Base-by-base conservation (phyloP, 92 coral and sea anemone genomes). In the Umimayanthus kanabou region DNA sequence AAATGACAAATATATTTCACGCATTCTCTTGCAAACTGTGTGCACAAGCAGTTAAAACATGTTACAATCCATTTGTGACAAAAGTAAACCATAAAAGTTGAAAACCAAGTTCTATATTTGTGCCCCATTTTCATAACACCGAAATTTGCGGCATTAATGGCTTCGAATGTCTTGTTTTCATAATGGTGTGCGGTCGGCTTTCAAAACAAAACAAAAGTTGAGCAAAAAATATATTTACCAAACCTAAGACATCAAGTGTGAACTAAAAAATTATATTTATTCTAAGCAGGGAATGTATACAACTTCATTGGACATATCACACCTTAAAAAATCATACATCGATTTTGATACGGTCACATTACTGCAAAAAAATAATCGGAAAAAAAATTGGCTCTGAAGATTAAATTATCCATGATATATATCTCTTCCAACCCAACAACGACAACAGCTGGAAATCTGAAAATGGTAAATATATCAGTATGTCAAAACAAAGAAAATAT, bases 141-240 rank as follows among this genome's bases (percentile, higher is more conserved):
- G 67, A 83, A 9, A 47, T 69, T 83, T 70, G 78, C 5, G 77
- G 87, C 77, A 69, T 42, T 69, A 23, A 45, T 26, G 71, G 4
- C 77, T 30, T 2, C 25, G 39, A 83, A 83, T 70, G 28, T 66
- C 74, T 58, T 39, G 73, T 64, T 20, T 64, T 70, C 22, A 53
- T 9, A 16, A 70, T 40, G 79, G 87, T 83, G 78, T 83, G 87
- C 47, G 87, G 78, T 83, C 79, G n/a, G 42, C 50, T 70, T 83
- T 83, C 66, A 69, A 83, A 70, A 45, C 79, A 83, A 83, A 71
- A 71, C 65, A 83, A 83, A 15, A 30, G 14, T 83, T 22, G 72
- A 64, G 43, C 30, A 80, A 65, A 80, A 64, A 80, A 57, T 67
- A 43, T 72, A 82, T 82, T 69, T 82, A 43, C 15, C 86, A 45